Base-by-base conservation (phyloP, 2,113 vertebrate species). In the Nipponia nippon region DNA sequence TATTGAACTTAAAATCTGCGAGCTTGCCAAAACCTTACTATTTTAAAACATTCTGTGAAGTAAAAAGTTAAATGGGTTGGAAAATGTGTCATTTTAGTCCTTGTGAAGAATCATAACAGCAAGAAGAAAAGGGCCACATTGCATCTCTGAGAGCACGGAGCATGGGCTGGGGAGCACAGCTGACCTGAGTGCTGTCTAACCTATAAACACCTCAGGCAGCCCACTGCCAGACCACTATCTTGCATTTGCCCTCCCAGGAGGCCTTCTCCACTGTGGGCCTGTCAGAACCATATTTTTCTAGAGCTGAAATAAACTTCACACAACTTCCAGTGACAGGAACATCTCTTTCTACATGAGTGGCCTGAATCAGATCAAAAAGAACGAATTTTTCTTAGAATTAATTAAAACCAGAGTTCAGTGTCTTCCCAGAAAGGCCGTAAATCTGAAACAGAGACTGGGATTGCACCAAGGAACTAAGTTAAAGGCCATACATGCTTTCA, bases 1-100 rank as follows among this genome's bases (percentile, higher is more conserved):
- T 96, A 70, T n/a, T 75, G 76, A 89, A 75, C 52, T 71, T 93
- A 89, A 82, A 95, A 93, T 67, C 30, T 69, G 42, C 16, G 21
- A 84, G 16, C 29, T 73, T 95, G 46, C 38, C 26, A 77, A 86
- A 93, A 61, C 5, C 1, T 3, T 52, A 73, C 4, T 70, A 56
- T 61, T 87, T 87, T 83, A 95, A 92, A 96, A 87, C 20, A 52
- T 61, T 89, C 55, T 65, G 53, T 83, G 73, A 89, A 89, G 77
- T 63, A 91, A 73, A 67, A 95, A 94, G 65, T 93, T 95, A 84
- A 95, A 96, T 90, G 72, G 83, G 32, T 66, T 89, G 84, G 89
- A 96, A 97, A 96, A 95, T 30, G 17, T 79, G 70, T 36, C 72
- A 78, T 85, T 94, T 87, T n/a, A 58, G 70, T 79, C 69, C 71